These are phyloP conservation scores for Tetranychus truncatus DNA, from an alignment of 2,888 invertebrate species.

Conservation along the genomic window DNA sequence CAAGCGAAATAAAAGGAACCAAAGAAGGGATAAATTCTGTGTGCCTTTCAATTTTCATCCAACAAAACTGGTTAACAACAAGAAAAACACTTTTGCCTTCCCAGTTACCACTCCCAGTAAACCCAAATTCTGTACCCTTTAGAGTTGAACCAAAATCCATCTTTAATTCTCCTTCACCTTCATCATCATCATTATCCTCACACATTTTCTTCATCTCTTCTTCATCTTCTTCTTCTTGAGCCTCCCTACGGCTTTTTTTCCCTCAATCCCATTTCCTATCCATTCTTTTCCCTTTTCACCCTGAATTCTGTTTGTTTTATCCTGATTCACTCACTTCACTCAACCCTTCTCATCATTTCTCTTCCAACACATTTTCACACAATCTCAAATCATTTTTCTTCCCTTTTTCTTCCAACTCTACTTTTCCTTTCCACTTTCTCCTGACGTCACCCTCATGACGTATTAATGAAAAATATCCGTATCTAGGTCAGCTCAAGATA, in stretches of 20 bases:
- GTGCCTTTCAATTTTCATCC: too few relatives aligned
- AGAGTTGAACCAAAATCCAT: too few relatives aligned
- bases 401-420: neutral
- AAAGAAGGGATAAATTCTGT: too few relatives aligned
- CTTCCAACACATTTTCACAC: constrained; percentile 17
- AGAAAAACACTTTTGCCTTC: too few relatives aligned
- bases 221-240: neutral
- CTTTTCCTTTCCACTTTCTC: neutral
- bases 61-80: too few relatives aligned
- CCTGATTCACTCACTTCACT: constrained; percentile 1
- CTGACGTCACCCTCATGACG: neutral
- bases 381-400: constrained; percentile 10
- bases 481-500: constrained; percentile 1
- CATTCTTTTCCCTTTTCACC: neutral
- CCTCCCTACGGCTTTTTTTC: constrained; percentile 10
- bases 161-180: too few relatives aligned
- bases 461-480: neutral
- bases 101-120: too few relatives aligned
- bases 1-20: too few relatives aligned
- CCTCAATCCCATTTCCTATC: constrained; percentile 10
- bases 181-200: neutral
- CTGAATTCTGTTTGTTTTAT: neutral
- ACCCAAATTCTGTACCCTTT: too few relatives aligned
- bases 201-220: neutral
- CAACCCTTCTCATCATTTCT: constrained; percentile 7